Conservation (phyloP, 2,888 invertebrate genomes). For the Eulithis testata region DNA sequence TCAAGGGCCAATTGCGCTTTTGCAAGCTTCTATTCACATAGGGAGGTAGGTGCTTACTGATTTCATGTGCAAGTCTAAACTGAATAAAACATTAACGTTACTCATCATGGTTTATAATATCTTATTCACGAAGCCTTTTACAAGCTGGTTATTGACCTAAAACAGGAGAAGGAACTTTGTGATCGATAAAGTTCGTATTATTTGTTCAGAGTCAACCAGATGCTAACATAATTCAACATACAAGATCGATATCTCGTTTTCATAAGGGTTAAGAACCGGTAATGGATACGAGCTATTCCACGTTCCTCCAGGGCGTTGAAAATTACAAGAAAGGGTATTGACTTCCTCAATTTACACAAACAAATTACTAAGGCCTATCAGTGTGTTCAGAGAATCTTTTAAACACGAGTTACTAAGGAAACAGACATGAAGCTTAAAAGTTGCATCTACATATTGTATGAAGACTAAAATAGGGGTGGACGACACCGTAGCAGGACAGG, state of each 20-base stretch:
- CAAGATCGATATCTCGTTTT: conserved; percentile 10
- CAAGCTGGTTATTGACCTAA: not conserved
- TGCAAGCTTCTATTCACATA: conserved; percentile 44
- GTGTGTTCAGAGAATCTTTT: not conserved
- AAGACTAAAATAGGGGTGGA: conserved; percentile 35
- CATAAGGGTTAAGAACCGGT: conserved; percentile 14
- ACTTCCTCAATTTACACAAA: not conserved
- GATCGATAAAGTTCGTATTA: not conserved
- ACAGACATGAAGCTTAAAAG: not conserved
- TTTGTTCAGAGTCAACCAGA: not conserved
- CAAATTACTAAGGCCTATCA: not conserved
- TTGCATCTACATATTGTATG: conserved; percentile 11
- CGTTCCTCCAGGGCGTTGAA: conserved; percentile 3
- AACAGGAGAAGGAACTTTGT: not conserved
- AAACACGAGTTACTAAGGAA: not conserved
- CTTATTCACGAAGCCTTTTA: not conserved
- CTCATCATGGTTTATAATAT: not conserved
- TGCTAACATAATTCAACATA: not conserved
- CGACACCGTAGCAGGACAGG: too few species aligned
- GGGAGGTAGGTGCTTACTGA: conserved; percentile 27
- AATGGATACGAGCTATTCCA: conserved; percentile 4
- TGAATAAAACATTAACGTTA: not conserved
- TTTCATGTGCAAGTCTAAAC: conserved; percentile 38
- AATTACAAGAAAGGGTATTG: conserved; percentile 12
- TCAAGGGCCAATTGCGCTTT: conserved; percentile 45